phyloP scores from a whole-genome alignment of 2,888 invertebrate species.

The Dryomyza anilis region DNA sequence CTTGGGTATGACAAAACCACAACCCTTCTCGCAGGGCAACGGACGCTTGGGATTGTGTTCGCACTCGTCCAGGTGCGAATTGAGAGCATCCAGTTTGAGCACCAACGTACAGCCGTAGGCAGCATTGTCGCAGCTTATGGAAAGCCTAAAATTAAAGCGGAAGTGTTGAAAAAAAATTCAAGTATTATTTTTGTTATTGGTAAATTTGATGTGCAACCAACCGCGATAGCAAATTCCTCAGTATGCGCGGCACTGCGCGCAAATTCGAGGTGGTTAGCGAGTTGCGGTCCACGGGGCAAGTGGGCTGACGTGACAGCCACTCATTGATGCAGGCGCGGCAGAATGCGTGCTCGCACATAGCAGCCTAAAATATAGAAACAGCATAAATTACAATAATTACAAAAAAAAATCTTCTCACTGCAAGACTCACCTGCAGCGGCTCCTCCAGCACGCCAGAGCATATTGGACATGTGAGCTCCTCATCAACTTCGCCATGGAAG shows the following conservation, averaged over 20 bases:
- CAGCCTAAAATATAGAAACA: slow-evolving; percentile 75
- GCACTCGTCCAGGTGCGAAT: slow-evolving; percentile 89
- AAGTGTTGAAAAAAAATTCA: too few relatives aligned
- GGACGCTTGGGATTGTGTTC: slow-evolving; percentile 93
- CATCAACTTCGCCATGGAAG: slow-evolving; percentile 95
- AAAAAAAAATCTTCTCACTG: background rate
- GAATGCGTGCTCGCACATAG: slow-evolving; percentile 95
- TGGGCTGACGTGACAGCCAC: slow-evolving; percentile 92
- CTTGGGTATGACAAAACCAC: slow-evolving; percentile 92
- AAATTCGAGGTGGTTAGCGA: slow-evolving; percentile 87
- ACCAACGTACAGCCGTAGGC: slow-evolving; percentile 83
- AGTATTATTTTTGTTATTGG: too few relatives aligned
- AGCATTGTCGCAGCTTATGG: slow-evolving; percentile 90
- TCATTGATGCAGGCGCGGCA: slow-evolving; percentile 92
- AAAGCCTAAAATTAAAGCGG: slow-evolving; percentile 72
- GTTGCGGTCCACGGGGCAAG: slow-evolving; percentile 93
- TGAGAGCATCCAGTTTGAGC: slow-evolving; percentile 84
- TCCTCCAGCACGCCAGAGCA: slow-evolving; percentile 95
- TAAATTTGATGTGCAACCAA: slow-evolving; percentile 46
- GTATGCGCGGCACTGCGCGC: slow-evolving; percentile 89
- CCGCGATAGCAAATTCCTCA: slow-evolving; percentile 88
- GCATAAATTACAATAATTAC: background rate
- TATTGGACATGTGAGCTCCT: slow-evolving; percentile 95
- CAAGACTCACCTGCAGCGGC: slow-evolving; percentile 78
- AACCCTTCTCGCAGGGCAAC: slow-evolving; percentile 90